Conservation (phyloP, 92 coral and sea anemone genomes). For the Palythoa heliodiscus region DNA sequence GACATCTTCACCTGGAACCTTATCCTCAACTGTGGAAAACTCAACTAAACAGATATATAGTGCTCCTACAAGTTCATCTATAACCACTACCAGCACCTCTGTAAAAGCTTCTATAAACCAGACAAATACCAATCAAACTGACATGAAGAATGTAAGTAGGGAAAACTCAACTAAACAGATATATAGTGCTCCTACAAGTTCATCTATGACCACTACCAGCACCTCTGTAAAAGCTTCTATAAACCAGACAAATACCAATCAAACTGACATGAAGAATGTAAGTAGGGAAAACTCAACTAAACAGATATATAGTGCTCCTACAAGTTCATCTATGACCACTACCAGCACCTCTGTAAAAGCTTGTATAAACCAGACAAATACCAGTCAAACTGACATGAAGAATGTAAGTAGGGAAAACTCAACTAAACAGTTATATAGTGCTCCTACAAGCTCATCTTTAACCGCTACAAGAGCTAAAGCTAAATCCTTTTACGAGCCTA, state of each 20-base stretch:
- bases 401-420: constrained; percentile 33
- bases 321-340: constrained; percentile 8
- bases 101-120: constrained; percentile 2
- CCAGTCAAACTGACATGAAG: constrained; percentile 23
- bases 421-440: background rate
- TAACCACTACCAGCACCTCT: background rate
- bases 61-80: constrained; percentile 6
- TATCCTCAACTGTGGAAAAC: constrained; percentile 36
- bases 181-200: background rate
- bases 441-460: background rate
- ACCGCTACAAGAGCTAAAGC: too few species aligned
- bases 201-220: constrained; percentile 11
- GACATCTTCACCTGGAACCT: constrained; percentile 36
- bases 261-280: constrained; percentile 22
- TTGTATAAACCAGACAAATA: background rate
- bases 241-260: constrained; percentile 2
- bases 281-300: constrained; percentile 29
- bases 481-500: too few species aligned
- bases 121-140: constrained; percentile 11
- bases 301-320: background rate
- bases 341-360: background rate
- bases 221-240: background rate
- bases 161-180: constrained; percentile 29
- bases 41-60: background rate
- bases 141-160: background rate